Conservation (phyloP, 2,113 vertebrate genomes). For the Sinosuthora webbiana region DNA sequence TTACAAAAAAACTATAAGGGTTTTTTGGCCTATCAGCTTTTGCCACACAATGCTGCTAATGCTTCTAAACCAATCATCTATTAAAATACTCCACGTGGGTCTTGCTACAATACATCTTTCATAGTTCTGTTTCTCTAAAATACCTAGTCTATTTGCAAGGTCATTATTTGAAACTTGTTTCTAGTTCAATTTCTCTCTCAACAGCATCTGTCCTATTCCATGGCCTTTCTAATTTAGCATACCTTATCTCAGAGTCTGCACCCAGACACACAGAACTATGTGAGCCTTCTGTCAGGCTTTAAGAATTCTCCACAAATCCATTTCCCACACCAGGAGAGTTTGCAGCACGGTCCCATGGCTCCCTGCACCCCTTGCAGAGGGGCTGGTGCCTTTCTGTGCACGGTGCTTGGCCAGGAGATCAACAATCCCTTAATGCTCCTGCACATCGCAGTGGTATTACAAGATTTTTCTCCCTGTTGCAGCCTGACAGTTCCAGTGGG, state of each 20-base stretch:
- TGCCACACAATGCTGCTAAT: background rate
- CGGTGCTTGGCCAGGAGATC: background rate
- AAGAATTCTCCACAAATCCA: background rate
- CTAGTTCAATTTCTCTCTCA: background rate
- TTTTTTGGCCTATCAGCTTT: background rate
- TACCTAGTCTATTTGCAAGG: background rate
- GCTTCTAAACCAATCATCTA: background rate
- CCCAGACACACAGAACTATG: background rate
- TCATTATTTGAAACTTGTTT: background rate
- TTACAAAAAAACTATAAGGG: background rate
- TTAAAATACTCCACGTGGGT: background rate
- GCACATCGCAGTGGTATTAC: background rate
- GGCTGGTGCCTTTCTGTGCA: background rate
- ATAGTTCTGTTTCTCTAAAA: background rate
- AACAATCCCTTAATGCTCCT: background rate
- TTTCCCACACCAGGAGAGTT: background rate
- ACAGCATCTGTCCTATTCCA: background rate
- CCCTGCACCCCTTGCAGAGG: background rate
- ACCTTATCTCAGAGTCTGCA: background rate
- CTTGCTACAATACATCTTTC: background rate
- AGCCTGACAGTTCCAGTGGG: background rate
- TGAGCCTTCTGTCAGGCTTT: background rate
- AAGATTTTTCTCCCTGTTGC: background rate
- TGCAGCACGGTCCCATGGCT: rapidly evolving
- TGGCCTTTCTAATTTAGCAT: background rate